Percentiles rank a stretch among this genome's conserved stretches.
Evolutionary conservation across 2,888 invertebrate genomes (phyloP).

Genomic region (Clunio marinus): DNA sequence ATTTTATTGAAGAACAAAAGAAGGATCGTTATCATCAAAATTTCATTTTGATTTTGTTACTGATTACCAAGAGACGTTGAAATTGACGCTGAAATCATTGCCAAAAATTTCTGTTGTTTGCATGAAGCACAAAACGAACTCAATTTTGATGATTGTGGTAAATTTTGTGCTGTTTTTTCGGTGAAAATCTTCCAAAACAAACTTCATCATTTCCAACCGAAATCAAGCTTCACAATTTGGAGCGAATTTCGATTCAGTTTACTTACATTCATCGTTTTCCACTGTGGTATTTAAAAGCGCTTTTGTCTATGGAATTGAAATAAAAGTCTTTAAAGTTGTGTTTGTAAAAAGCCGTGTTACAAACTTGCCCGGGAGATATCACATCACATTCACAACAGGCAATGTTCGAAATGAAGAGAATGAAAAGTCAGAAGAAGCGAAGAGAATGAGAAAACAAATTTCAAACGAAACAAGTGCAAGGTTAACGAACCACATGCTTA

Average conservation of each 20-base stretch:
- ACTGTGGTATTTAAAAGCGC: too few relatives aligned
- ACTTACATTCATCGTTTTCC: too few relatives aligned
- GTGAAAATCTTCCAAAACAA: neutral
- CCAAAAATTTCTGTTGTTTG: neutral
- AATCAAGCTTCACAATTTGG: neutral
- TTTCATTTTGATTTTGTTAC: too few relatives aligned
- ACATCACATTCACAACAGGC: neutral
- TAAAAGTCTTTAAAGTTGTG: neutral
- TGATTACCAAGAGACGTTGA: too few relatives aligned
- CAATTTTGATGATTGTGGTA: neutral
- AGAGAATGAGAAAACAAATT: neutral
- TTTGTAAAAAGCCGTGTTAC: too few relatives aligned
- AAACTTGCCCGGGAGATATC: too few relatives aligned
- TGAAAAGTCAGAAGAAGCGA: slow-evolving; percentile 5
- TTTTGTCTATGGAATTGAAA: slow-evolving; percentile 3
- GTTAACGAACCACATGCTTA: slow-evolving; percentile 29
- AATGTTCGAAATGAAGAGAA: neutral
- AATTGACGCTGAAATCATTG: too few relatives aligned
- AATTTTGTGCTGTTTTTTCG: neutral
- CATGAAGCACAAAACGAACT: neutral
- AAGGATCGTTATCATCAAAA: too few relatives aligned
- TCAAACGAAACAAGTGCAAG: slow-evolving; percentile 33
- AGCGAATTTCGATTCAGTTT: slow-evolving; percentile 4
- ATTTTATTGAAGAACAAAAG: neutral
- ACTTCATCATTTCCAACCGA: neutral